Base-by-base conservation (phyloP, 2,113 vertebrate genomes). In the Odobenus rosmarus region DNA sequence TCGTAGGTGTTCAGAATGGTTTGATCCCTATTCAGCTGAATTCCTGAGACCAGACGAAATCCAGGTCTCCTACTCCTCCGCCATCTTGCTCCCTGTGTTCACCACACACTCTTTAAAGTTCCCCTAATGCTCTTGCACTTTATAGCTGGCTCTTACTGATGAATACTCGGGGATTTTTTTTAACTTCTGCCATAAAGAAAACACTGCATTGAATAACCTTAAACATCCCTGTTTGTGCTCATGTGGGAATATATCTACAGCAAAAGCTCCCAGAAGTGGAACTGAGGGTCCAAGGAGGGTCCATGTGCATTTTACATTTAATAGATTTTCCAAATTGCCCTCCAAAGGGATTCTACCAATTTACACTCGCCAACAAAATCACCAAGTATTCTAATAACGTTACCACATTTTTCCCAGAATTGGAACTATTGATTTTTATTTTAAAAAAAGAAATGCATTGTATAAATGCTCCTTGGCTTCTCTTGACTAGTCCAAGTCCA, bases 311-410 rank as follows among this genome's bases (percentile, higher is more conserved):
- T 62, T 81, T 80, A 69, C 23, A 24, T 53, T 96, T 89, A 85
- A 62, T 36, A 93, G 81, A 55, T 61, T 83, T 74, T 90, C 69
- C 83, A 53, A 85, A 51, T 42, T 71, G 64, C 12, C 83, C 67
- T 86, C 28, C 31, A n/a, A 77, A 62, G 28, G 53, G 33, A 31
- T 69, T 69, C n/a, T 71, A 72, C 51, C 46, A 31, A 19, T 31
- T 86, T 77, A 83, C 15, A 84, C 31, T 72, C 76, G 67, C 76
- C 59, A 79, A 26, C 23, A 86, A 88, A 92, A 95, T 69, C 59
- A 79, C 82, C 64, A 89, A 51, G 59, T 76, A 79, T 91, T 88
- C 88, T 93, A 96, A 69, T 79, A 85, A 33, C 7, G 61, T 76
- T 42, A 31, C 49, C 62, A n/a, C 1, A 3, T 72, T 67, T 72